Conservation (phyloP, 2,888 invertebrate species). For the Orthosia gothica region DNA sequence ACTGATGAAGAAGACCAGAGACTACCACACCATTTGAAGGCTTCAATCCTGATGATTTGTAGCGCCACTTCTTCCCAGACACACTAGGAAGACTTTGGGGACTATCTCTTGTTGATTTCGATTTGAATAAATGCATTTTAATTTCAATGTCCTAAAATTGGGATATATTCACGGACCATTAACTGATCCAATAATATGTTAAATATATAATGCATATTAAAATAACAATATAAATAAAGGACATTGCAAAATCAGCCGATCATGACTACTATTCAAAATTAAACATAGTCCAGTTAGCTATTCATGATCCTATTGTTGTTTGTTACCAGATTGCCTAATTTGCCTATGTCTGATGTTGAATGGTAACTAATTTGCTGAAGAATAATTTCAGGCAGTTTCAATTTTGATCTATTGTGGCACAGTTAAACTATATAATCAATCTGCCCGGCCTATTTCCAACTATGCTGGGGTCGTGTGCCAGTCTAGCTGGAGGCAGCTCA, state of each 20-base stretch:
- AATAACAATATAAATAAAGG: constrained; percentile 43
- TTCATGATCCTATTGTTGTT: constrained; percentile 40
- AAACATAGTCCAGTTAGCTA: constrained; percentile 28
- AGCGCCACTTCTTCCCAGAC: too few relatives aligned
- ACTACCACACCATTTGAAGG: too few relatives aligned
- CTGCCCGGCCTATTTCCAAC: too few relatives aligned
- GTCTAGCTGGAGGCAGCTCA: too few relatives aligned
- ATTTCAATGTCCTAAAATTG: not conserved
- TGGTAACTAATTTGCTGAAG: constrained; percentile 28
- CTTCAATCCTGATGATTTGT: too few relatives aligned
- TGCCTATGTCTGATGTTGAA: constrained; percentile 12
- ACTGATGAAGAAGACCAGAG: too few relatives aligned
- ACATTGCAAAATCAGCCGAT: constrained; percentile 27
- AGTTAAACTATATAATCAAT: not conserved
- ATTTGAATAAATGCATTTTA: too few relatives aligned
- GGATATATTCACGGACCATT: too few relatives aligned
- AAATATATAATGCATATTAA: not conserved
- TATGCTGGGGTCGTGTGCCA: too few relatives aligned
- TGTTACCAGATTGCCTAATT: too few relatives aligned
- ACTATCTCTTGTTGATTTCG: too few relatives aligned
- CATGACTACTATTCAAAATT: constrained; percentile 54
- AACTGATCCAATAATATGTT: constrained; percentile 30
- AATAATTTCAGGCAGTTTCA: constrained; percentile 5
- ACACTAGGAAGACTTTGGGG: too few relatives aligned
- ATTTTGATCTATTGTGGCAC: not conserved